Conservation (phyloP, 2,113 vertebrate species). For the Corythoichthys intestinalis region DNA sequence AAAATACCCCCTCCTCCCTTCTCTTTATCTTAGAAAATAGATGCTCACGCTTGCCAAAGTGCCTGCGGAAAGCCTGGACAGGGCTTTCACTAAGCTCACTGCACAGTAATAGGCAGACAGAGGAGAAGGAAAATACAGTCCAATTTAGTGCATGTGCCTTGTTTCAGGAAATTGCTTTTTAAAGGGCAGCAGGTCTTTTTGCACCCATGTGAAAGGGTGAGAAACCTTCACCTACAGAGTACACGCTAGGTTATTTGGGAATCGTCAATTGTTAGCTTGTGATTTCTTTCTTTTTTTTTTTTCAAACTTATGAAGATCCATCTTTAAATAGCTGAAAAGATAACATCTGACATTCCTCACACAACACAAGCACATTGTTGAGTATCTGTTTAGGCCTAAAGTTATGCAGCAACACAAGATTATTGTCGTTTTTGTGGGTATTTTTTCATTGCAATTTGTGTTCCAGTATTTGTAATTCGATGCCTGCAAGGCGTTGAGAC, state of each 20-base stretch:
- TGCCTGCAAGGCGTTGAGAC: conserved; percentile 26
- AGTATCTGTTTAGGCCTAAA: conserved; percentile 33
- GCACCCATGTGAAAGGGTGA: conserved; percentile 28
- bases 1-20: conserved; percentile 31
- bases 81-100: conserved; percentile 47
- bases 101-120: conserved; percentile 50
- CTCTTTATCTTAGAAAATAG: conserved; percentile 51
- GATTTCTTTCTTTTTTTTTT: conserved; percentile 18
- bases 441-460: conserved; percentile 7
- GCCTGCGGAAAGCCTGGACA: conserved; percentile 54
- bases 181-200: conserved; percentile 52
- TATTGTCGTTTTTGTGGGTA: conserved; percentile 19
- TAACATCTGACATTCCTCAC: conserved; percentile 46
- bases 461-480: conserved; percentile 20
- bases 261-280: conserved; percentile 17
- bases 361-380: conserved; percentile 10
- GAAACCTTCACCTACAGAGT: conserved; percentile 36
- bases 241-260: conserved; percentile 39
- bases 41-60: conserved; percentile 58
- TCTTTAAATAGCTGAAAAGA: conserved; percentile 23
- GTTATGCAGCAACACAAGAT: conserved; percentile 29
- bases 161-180: conserved; percentile 69
- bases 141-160: conserved; percentile 60
- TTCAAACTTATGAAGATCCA: conserved; percentile 8
- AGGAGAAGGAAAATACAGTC: conserved; percentile 23